Base-by-base conservation (phyloP, 2,113 vertebrate species). In the Tetrax tetrax region DNA sequence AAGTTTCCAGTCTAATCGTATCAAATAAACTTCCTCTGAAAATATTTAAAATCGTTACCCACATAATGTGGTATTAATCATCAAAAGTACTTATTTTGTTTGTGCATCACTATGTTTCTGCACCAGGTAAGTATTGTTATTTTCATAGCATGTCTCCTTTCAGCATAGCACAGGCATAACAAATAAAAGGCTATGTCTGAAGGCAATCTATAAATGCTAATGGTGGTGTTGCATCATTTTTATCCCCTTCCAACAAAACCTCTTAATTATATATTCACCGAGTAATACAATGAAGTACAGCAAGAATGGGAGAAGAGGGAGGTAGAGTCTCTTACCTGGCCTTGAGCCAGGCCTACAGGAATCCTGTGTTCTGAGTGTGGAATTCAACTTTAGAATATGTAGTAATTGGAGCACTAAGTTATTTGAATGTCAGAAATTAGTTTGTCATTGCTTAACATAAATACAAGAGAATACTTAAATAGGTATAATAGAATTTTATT, bases 311-410 rank as follows among this genome's bases (percentile, higher is more conserved):
- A 80, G n/a, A 77, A 96, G 27, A n/a, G 35, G 21, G 8, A 57
- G 28, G 35, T 28, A 81, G 12, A 83, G 64, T 15, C 61, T 86
- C 69, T 72, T 61, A 33, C 22, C 15, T 66, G 80, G 75, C 65
- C 71, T 86, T 71, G 53, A 95, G n/a, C 41, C 85, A 96, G 85
- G 41, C 71, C 77, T 88, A 35, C 16, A 76, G 47, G 53, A 89
- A 84, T 84, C 72, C 69, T 93, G 68, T 95, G 90, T 88, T 91
- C 48, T 61, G 70, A 85, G 35, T 14, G 7, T 50, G 50, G 61
- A 97, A 97, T 96, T 93, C 78, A 94, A 74, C 28, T 93, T 94
- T 50, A 47, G 74, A 96, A 81, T 74, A n/a, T 54, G 50, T 20
- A 80, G 60, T 93, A 95, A 96, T 65, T 68, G 63, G 17, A 94